These are phyloP conservation scores for Trichogramma dendrolimi DNA, from an alignment of 2,888 invertebrate species.

Conservation along the genomic window DNA sequence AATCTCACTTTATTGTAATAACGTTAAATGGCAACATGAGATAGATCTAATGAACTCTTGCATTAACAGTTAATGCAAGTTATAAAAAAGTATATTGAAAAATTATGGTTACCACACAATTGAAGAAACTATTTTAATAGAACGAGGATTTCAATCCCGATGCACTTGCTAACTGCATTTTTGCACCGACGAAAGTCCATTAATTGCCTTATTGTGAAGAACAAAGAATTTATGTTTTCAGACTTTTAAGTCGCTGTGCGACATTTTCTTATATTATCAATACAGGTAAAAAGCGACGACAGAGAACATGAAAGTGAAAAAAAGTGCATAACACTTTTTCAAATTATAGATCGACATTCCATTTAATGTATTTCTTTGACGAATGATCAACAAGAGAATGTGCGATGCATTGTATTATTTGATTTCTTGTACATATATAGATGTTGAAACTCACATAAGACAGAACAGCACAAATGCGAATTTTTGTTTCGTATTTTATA, in stretches of 20 bases:
- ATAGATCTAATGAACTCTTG: not conserved
- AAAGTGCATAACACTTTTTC: slow-evolving; percentile 21
- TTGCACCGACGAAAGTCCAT: slow-evolving; percentile 29
- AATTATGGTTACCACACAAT: no score
- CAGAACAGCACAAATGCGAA: slow-evolving; percentile 28
- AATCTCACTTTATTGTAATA: slow-evolving; percentile 26
- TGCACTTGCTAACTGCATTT: slow-evolving; percentile 24
- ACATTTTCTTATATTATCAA: slow-evolving; percentile 18
- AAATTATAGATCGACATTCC: slow-evolving; percentile 32
- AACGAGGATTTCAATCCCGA: slow-evolving; percentile 1
- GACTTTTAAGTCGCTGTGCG: slow-evolving; percentile 29
- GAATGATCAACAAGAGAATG: slow-evolving; percentile 19
- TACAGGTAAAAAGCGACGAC: no score
- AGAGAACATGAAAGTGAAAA: slow-evolving; percentile 5
- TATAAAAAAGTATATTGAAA: no score
- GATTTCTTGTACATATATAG: slow-evolving; percentile 29
- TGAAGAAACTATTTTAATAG: no score
- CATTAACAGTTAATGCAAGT: no score
- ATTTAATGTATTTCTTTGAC: slow-evolving; percentile 32
- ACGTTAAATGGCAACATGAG: slow-evolving; percentile 16
- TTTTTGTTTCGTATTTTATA: slow-evolving; percentile 27
- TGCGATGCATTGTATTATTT: slow-evolving; percentile 27
- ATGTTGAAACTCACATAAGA: slow-evolving; percentile 28
- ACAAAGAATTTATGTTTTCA: slow-evolving; percentile 29
- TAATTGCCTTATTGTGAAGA: slow-evolving; percentile 29